These are phyloP conservation scores for Glossophaga mutica DNA, from an alignment of 2,797 vertebrate genomes.

Conservation along the genomic window DNA sequence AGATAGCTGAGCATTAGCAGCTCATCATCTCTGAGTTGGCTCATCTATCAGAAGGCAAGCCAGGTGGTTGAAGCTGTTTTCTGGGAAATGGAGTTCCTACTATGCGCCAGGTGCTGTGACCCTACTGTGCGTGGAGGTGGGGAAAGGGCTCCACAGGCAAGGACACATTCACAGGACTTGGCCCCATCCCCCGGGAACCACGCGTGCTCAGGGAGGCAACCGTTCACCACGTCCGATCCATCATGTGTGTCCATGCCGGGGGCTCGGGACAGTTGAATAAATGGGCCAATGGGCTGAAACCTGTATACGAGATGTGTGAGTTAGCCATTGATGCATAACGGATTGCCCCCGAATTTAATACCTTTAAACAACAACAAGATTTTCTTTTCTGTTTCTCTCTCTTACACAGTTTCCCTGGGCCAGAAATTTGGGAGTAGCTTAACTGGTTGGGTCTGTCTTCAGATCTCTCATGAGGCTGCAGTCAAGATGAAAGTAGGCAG, in stretches of 20 bases:
- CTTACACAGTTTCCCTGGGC: neutral
- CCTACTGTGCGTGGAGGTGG: neutral
- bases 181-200: neutral
- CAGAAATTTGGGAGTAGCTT: neutral
- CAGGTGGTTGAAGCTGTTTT: neutral
- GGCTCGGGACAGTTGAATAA: neutral
- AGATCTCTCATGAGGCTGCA: neutral
- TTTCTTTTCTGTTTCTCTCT: neutral
- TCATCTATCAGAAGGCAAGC: neutral
- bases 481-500: neutral
- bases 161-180: neutral
- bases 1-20: neutral
- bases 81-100: constrained; percentile 15
- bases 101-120: neutral
- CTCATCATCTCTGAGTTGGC: constrained; percentile 36
- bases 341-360: neutral
- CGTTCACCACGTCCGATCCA: neutral
- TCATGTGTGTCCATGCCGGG: neutral
- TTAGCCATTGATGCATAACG: neutral
- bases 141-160: neutral
- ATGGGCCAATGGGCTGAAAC: neutral
- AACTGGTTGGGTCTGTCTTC: neutral
- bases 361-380: neutral
- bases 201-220: neutral
- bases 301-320: neutral